Conservation (phyloP, 2,797 vertebrate species). For the Halcyon smyrnensis region DNA sequence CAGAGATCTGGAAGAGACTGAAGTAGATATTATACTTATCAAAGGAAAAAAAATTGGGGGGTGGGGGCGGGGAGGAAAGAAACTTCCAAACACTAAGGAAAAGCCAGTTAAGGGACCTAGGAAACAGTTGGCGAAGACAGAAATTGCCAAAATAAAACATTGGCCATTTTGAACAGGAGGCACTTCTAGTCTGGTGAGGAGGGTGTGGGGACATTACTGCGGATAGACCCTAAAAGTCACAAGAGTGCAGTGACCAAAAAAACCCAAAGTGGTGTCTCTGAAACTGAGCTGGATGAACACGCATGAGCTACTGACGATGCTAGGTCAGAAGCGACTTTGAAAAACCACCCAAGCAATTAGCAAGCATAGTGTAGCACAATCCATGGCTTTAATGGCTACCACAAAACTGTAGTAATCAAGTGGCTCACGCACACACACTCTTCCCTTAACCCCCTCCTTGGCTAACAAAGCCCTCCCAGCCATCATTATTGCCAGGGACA, state of each 20-base stretch:
- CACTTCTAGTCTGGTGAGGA: fast-evolving
- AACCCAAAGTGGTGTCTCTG: background rate
- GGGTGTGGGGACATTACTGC: background rate
- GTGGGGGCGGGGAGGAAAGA: too few relatives aligned
- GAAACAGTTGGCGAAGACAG: background rate
- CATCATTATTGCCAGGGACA: fast-evolving
- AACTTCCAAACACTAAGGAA: background rate
- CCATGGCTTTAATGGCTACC: background rate
- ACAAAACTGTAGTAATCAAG: background rate
- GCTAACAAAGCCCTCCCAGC: background rate
- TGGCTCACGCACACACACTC: fast-evolving
- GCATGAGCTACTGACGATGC: background rate
- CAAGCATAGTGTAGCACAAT: fast-evolving
- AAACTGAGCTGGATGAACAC: fast-evolving
- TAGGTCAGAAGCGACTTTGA: background rate
- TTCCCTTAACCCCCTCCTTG: background rate
- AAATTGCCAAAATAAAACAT: background rate
- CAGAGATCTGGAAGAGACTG: background rate
- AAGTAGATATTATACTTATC: background rate
- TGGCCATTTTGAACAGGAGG: background rate
- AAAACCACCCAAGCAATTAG: background rate
- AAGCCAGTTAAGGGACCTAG: background rate
- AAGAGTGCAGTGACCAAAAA: background rate
- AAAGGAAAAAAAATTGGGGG: background rate
- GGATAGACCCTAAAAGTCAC: background rate